Evolutionary conservation across 2,113 vertebrate species (phyloP).

Genomic region (Brachyhypopomus gauderio): DNA sequence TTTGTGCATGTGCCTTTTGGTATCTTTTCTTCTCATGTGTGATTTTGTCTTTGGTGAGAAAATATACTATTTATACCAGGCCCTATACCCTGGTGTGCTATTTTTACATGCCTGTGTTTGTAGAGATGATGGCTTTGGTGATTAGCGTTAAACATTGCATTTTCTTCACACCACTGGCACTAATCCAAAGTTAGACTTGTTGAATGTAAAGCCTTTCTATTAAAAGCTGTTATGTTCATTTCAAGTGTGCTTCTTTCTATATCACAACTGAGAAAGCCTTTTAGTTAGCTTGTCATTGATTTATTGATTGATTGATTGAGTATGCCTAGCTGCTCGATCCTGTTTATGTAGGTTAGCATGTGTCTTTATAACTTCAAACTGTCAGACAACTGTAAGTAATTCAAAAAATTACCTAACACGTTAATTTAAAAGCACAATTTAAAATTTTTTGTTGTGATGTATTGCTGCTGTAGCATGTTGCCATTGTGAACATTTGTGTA

Average conservation of each 20-base stretch:
- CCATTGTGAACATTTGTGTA: too few relatives aligned
- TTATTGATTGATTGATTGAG: too few relatives aligned
- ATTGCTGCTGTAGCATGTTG: too few relatives aligned
- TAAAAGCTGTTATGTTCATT: conserved; percentile 34
- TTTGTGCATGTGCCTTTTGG: conserved; percentile 7
- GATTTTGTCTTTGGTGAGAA: conserved; percentile 38
- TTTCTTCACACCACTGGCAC: conserved; percentile 6
- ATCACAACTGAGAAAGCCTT: not conserved
- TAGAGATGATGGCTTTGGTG: conserved; percentile 18
- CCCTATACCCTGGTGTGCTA: conserved; percentile 20
- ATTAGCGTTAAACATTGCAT: conserved; percentile 14
- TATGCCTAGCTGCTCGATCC: too few relatives aligned
- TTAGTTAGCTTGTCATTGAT: not conserved
- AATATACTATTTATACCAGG: conserved; percentile 41
- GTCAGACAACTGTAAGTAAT: too few relatives aligned
- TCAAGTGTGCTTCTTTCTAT: conserved; percentile 1
- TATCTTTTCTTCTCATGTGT: conserved; percentile 35
- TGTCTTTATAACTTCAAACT: too few relatives aligned
- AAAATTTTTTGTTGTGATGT: too few relatives aligned
- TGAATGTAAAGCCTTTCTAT: conserved; percentile 44
- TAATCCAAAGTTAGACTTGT: conserved; percentile 43
- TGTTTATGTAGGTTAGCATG: too few relatives aligned
- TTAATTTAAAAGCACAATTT: too few relatives aligned
- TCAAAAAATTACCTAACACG: too few relatives aligned
- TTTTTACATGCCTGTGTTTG: not conserved